Base-by-base conservation (phyloP, 2,797 vertebrate genomes). In the Brachyrhaphis roseni region DNA sequence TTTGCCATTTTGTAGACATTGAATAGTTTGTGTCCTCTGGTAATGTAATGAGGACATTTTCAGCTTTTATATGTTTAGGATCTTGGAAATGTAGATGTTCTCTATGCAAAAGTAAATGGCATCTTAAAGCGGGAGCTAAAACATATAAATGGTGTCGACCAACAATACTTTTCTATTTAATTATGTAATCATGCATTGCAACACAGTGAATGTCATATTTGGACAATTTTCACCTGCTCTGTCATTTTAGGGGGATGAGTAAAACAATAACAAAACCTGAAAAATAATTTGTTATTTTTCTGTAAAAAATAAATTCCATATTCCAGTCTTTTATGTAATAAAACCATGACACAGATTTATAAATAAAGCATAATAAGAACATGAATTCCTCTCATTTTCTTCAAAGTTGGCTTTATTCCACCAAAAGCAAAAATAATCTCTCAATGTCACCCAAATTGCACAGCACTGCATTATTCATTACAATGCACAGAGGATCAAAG, bases 291-390 rank as follows among this genome's bases (percentile, higher is more conserved):
- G 26, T 28, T 57, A 59, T 59, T 31, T 31, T 59, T 59, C 1
- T 6, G 57, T 31, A 59, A 59, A 59, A 31, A 59, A 16, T 31
- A 59, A 53, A 53, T 3, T 53, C 8, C 57, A 31, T 3, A n/a
- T 55, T 55, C 1, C 66, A 70, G 43, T 34, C 28, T 31, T 82
- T n/a, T 76, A 53, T 82, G 46, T 84, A 82, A 87, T 78, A 75
- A 87, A 86, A 86, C 59, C 72, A 74, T 1, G 20, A 76, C 81
- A 80, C 76, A 82, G 49, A 76, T 73, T 85, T 68, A 83, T 81
- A 76, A 81, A 87, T 88, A 85, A 85, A 84, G 87, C n/a, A 88
- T 87, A 57, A 18, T 77, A 36, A 79, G 64, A 18, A 49, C 23
- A 77, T 76, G 2, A 78, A 88, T 86, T 77, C 41, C 11, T 64